Percentiles rank a stretch among this genome's conserved stretches.
Conservation (phyloP, 2,888 invertebrate genomes). For the Eudasyphora cyanicolor region DNA sequence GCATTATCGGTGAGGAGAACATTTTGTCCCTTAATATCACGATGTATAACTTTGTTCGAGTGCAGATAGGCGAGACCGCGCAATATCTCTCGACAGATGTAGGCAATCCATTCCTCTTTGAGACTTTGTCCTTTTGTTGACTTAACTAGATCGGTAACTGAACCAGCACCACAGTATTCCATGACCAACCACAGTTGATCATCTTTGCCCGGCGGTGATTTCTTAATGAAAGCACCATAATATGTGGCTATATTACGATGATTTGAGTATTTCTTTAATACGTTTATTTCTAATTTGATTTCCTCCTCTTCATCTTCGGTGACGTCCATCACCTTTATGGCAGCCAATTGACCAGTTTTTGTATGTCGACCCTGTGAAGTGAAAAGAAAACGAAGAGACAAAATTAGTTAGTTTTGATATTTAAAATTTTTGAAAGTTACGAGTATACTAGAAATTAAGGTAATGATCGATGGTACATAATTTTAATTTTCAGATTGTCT, state of each 20-base stretch:
- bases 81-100: constrained; percentile 97
- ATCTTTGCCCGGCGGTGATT: constrained; percentile 98
- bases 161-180: constrained; percentile 99
- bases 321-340: constrained; percentile 99
- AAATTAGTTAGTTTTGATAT: constrained; percentile 24
- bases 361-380: constrained; percentile 95
- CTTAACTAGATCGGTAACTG: constrained; percentile 99
- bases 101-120: constrained; percentile 99
- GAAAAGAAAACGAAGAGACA: not conserved
- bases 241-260: constrained; percentile 99
- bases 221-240: constrained; percentile 99
- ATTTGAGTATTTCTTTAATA: constrained; percentile 98
- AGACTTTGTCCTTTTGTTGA: constrained; percentile 98
- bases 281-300: constrained; percentile 99
- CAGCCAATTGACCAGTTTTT: constrained; percentile 99
- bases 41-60: constrained; percentile 99
- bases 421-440: too few species aligned
- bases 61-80: constrained; percentile 98
- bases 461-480: too few species aligned
- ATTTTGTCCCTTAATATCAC: constrained; percentile 99
- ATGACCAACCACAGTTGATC: constrained; percentile 99
- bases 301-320: constrained; percentile 99
- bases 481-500: too few species aligned
- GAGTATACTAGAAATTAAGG: too few species aligned
- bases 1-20: constrained; percentile 99